phyloP scores from a whole-genome alignment of 2,888 invertebrate species.

The Torymus tubicola region DNA sequence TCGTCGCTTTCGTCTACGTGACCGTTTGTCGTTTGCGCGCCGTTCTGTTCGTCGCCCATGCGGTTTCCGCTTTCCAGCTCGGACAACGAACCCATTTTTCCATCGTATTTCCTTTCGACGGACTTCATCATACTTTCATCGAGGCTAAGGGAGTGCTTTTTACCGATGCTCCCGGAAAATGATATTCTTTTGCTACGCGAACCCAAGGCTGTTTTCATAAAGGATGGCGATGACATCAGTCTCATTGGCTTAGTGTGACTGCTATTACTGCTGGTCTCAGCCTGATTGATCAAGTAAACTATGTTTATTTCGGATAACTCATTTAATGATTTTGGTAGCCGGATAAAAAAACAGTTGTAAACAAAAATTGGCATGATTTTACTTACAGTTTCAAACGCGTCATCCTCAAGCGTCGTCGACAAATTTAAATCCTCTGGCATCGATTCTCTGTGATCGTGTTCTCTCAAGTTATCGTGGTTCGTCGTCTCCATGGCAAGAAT shows the following conservation, averaged over 20 bases:
- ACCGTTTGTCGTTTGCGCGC: slow-evolving; percentile 61
- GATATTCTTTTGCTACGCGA: slow-evolving; percentile 72
- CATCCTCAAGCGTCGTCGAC: slow-evolving; percentile 35
- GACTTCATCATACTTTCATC: slow-evolving; percentile 14
- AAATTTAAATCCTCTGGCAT: slow-evolving; percentile 9
- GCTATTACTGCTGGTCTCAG: slow-evolving; percentile 14
- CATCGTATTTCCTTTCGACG: slow-evolving; percentile 15
- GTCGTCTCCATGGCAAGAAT: slow-evolving; percentile 37
- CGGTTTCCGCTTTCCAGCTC: slow-evolving; percentile 26
- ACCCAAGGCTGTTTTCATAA: slow-evolving; percentile 76
- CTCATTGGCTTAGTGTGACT: slow-evolving; percentile 51
- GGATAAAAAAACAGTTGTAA: neutral
- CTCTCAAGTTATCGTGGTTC: neutral
- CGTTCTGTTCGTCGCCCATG: slow-evolving; percentile 60
- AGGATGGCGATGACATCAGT: slow-evolving; percentile 71
- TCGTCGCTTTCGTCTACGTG: slow-evolving; percentile 69
- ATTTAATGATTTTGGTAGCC: neutral
- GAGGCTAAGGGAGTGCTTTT: slow-evolving; percentile 37
- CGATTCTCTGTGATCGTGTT: neutral
- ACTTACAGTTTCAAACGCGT: slow-evolving; percentile 46
- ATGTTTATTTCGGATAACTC: neutral
- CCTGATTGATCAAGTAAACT: slow-evolving; percentile 12
- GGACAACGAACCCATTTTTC: slow-evolving; percentile 30
- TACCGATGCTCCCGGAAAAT: slow-evolving; percentile 51
- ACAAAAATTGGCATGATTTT: neutral